Percentiles rank a stretch among this genome's conserved stretches.
Conservation (phyloP, 2,797 vertebrate genomes). For the Acanthurus lineatus region DNA sequence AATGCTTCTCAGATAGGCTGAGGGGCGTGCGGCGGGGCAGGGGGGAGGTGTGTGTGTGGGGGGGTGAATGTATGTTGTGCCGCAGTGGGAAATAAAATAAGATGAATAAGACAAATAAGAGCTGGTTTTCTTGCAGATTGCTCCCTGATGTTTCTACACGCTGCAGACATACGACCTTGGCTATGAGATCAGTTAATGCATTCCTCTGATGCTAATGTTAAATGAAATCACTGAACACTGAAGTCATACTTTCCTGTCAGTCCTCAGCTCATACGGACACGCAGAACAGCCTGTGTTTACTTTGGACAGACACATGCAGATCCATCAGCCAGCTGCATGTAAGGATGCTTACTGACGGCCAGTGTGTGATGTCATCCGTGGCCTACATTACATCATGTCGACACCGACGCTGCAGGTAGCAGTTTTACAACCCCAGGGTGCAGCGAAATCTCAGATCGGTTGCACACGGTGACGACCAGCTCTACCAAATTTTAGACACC, state of each 20-base stretch:
- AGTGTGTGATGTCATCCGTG: conserved; percentile 39
- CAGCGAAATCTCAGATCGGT: conserved; percentile 41
- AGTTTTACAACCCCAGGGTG: conserved; percentile 47
- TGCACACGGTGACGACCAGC: conserved; percentile 49
- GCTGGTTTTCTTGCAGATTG: conserved; percentile 39
- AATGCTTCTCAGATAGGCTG: conserved; percentile 75
- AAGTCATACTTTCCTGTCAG: conserved; percentile 45
- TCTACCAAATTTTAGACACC: conserved; percentile 60
- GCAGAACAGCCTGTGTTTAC: conserved; percentile 1
- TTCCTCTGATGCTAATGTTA: conserved; percentile 27
- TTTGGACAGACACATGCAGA: conserved; percentile 29
- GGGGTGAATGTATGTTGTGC: conserved; percentile 40
- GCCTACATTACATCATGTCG: conserved; percentile 21
- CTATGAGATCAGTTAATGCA: conserved; percentile 51
- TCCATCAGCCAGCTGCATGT: conserved; percentile 21
- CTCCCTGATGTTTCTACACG: conserved; percentile 44
- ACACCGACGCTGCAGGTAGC: conserved; percentile 47
- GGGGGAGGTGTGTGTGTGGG: conserved; percentile 9
- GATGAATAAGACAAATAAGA: conserved; percentile 45
- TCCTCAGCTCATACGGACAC: neutral
- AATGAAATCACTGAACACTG: conserved; percentile 31
- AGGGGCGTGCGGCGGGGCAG: conserved; percentile 22
- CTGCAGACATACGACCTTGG: conserved; percentile 33
- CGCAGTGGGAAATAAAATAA: conserved; percentile 50
- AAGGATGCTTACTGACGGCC: conserved; percentile 23